Evolutionary conservation across 1,140 invertebrate species (phyloP), one percentile per base, ranked within the genome.

Genomic region (Prorops nasuta): DNA sequence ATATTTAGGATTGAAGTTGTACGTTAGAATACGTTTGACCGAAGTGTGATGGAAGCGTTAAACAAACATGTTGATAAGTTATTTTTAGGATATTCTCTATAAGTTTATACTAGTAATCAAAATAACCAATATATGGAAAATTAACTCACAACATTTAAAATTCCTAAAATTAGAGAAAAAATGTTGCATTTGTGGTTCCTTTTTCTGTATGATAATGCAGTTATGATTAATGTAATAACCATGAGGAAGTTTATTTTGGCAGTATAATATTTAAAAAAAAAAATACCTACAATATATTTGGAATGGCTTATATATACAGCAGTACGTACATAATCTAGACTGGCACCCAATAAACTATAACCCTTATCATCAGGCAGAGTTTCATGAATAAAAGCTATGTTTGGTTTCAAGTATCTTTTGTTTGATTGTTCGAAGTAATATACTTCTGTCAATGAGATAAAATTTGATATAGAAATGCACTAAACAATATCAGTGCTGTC

Each of bases 331-430:
- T 89, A 91, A 69, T 96, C 94, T 0, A 96, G 91, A 63, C 90
- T 94, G 0, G 92, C 92, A 4, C 94, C 94, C 19, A 96, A 77
- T 24, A 89, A 91, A 74, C 92, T 95, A 71, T 86, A 96, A 0
- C 94, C 92, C 69, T 94, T 91, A 19, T 83, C 71, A 75, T 96
- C 94, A 0, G 92, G 92, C 3, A 91, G 89, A 35, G 89, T 92
- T 1, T 88, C 86, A 59, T 91, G 87, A 48, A 97, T 88, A 1
- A 97, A 67, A 22, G 92, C 85, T 20, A 95, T 86, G 74, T 96
- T 91, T 0, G 93, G 87, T n/a, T n/a, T n/a, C n/a, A n/a, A n/a
- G n/a, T n/a, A n/a, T n/a, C n/a, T n/a, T 87, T 43, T 85, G 81
- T 58, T 90, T 83, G 76, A 98, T 98, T 8, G 98, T 76, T 39